Percentiles rank a stretch among this genome's conserved stretches.
Conservation (phyloP, 2,113 vertebrate species). For the Callopanchax toddi region DNA sequence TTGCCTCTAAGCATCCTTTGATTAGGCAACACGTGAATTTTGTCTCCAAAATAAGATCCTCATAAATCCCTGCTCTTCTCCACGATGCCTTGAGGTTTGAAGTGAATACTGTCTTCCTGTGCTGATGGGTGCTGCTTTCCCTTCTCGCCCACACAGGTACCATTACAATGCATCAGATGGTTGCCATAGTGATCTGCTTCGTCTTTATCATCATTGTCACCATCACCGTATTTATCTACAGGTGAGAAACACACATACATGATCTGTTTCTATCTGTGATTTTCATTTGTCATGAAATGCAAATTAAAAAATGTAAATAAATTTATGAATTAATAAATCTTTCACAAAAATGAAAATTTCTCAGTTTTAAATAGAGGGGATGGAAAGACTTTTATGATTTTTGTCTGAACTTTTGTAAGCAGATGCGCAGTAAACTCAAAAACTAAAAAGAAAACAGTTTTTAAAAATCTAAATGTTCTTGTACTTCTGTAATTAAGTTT, state of each 20-base stretch:
- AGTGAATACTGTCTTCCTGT: background rate
- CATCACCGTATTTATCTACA: conserved; percentile 89
- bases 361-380: too few species aligned
- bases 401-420: too few species aligned
- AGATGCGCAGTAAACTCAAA: too few species aligned
- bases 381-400: too few species aligned
- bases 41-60: background rate
- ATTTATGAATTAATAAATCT: too few species aligned
- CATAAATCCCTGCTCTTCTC: background rate
- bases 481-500: too few species aligned
- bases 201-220: conserved; percentile 83
- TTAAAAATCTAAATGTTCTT: too few species aligned
- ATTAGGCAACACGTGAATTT: background rate
- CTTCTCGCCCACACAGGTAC: conserved; percentile 70
- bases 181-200: conserved; percentile 88
- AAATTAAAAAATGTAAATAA: too few species aligned
- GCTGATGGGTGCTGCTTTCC: background rate
- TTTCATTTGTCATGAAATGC: background rate
- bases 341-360: too few species aligned
- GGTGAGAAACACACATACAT: conserved; percentile 70
- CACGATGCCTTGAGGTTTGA: background rate
- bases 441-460: too few species aligned
- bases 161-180: conserved; percentile 86
- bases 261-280: background rate
- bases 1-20: background rate